Base-by-base conservation (phyloP, 2,113 vertebrate species). In the Nothocercus julius region DNA sequence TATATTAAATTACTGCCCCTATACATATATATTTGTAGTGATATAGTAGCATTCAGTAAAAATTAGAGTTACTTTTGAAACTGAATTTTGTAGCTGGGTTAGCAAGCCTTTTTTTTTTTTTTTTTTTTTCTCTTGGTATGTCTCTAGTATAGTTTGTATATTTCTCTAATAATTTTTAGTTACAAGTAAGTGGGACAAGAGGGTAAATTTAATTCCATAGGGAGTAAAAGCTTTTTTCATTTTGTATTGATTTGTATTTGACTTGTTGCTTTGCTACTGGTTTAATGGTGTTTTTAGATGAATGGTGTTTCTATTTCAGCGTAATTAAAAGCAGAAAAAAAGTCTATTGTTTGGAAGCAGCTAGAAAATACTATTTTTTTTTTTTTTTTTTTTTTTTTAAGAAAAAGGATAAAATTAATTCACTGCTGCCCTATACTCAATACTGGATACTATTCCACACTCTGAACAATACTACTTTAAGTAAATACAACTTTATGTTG, bases 321-420 rank as follows among this genome's bases (percentile, higher is more conserved):
- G 36, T 36, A 36, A 36, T n/a, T n/a, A n/a, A n/a, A n/a, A 92
- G 44, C 9, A 19, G 38, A 45, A 28, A 38, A 27, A 16, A 18
- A 24, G 28, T 7, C 30, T 54, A 5, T 54, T 0, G 0, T 0
- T 77, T 77, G 45, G 44, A 28, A 88, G 21, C 62, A 82, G 20
- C 24, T 72, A 49, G n/a, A 30, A 82, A 51, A 61, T 8, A 18
- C 45, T 36, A 27, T 14, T 82, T 22, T 45, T n/a, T n/a, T n/a
- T n/a, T n/a, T n/a, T n/a, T n/a, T n/a, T n/a, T n/a, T n/a, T n/a
- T n/a, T n/a, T n/a, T n/a, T n/a, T 66, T 85, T 45, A 82, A 66
- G 38, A 51, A n/a, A 80, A 40, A 54, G 9, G 36, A 28, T 30
- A 21, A 81, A 59, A 45, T 32, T 58, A 32, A 58, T 58, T 32